phyloP scores from a whole-genome alignment of 2,113 vertebrate species.

The Symphodus melops region DNA sequence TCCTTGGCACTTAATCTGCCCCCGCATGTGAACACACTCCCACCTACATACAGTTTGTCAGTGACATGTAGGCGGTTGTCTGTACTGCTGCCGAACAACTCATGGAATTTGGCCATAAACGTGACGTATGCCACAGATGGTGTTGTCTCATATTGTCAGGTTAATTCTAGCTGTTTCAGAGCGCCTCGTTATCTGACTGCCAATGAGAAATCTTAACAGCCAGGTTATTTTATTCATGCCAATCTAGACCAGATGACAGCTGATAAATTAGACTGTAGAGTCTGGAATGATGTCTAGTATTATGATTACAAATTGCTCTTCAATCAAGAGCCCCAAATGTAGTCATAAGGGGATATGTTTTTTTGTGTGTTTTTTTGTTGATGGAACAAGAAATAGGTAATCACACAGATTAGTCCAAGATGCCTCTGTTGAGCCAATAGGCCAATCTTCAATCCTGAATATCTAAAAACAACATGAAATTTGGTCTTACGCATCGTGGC shows the following conservation, averaged over 20 bases:
- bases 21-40: conserved; percentile 43
- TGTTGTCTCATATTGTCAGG: conserved; percentile 19
- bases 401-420: too few species aligned
- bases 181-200: neutral
- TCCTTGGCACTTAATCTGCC: conserved; percentile 9
- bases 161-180: conserved; percentile 13
- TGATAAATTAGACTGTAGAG: neutral
- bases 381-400: too few species aligned
- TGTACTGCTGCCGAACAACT: conserved; percentile 19
- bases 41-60: conserved; percentile 43
- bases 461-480: too few species aligned
- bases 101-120: conserved; percentile 24
- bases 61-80: conserved; percentile 37
- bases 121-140: conserved; percentile 55
- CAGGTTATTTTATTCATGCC: conserved; percentile 5
- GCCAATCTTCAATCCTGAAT: too few species aligned
- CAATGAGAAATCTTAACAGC: neutral
- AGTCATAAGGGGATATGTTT: neutral
- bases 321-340: neutral
- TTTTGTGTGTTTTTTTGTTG: neutral
- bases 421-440: too few species aligned
- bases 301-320: neutral
- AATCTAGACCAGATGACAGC: conserved; percentile 4
- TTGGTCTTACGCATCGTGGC: too few species aligned
- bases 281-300: neutral